Base-by-base conservation (phyloP, 30 jellyfish, hydroid and myxozoan genomes). In the Clytia hemisphaerica region DNA sequence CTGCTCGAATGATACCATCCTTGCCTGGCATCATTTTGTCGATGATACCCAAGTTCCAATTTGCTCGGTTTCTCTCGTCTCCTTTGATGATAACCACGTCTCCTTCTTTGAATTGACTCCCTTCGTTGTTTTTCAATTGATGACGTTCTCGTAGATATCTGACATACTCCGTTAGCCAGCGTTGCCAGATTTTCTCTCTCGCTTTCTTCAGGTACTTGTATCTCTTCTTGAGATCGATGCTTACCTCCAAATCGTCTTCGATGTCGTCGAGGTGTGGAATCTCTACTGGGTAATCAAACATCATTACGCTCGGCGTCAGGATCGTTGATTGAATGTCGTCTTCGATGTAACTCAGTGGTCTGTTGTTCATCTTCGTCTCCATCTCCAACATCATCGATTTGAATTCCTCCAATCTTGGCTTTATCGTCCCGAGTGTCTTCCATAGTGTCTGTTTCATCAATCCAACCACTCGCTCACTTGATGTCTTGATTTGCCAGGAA, bases 1-100 rank as follows among this genome's bases (percentile, higher is more conserved):
- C 85, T 14, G 82, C 85, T 73, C 82, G 30, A 21, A 60, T 53
- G 29, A 59, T 51, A 6, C 82, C 85, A 27, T 73, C 85, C n/a
- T 50, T 22, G 10, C 85, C 70, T 12, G 18, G 14, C 19, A 58
- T 33, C 49, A 73, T 48, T 48, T 73, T 42, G 27, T 31, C 34
- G 6, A 58, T 36, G 22, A 73, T 73, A 46, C 80, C 80, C 24
- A 71, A 16, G 61, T 71, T 71, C 83, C 79, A 34, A 9, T 71
- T 18, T 24, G 35, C 79, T 28, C 67, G 28, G 44, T 73, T 73
- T 14, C 40, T 59, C 29, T 51, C 83, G 34, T 71, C 83, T 4
- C 80, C 82, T 37, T 53, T 32, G 37, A 71, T 50, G 27, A 71
- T 51, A 36, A 71, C 83, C 4, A 71, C 85, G 45, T 71, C 83